Conservation (phyloP, 2,113 vertebrate genomes). For the Halcyon malimbica region DNA sequence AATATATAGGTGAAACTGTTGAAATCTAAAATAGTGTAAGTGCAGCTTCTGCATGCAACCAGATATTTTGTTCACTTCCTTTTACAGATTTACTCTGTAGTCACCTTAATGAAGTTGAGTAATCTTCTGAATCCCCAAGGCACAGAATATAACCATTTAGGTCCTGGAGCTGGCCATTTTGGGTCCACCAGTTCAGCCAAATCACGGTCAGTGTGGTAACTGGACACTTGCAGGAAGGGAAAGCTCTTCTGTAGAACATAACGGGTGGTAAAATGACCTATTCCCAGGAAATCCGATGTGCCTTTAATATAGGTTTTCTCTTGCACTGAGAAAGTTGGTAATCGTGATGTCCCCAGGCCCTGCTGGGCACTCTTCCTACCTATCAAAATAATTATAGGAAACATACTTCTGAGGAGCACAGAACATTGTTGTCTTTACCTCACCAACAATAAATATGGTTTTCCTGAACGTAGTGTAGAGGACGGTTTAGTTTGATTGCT, state of each 20-base stretch:
- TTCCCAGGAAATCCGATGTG: slow-evolving; percentile 90
- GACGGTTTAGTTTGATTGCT: neutral
- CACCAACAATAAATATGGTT: neutral
- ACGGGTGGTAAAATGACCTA: slow-evolving; percentile 90
- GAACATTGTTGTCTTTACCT: neutral
- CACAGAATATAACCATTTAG: slow-evolving; percentile 87
- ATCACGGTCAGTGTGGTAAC: slow-evolving; percentile 86
- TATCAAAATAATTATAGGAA: slow-evolving; percentile 28
- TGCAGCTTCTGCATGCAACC: neutral
- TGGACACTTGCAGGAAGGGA: slow-evolving; percentile 73
- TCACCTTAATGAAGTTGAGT: slow-evolving; percentile 93
- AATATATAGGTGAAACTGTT: neutral
- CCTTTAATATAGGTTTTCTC: slow-evolving; percentile 93
- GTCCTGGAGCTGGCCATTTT: slow-evolving; percentile 86
- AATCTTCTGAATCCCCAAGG: slow-evolving; percentile 92
- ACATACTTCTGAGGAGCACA: neutral
- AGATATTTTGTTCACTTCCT: neutral
- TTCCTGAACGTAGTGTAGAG: neutral
- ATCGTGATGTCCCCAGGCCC: slow-evolving; percentile 82
- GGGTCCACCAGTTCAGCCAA: slow-evolving; percentile 90
- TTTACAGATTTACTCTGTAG: neutral
- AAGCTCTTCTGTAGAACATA: slow-evolving; percentile 86
- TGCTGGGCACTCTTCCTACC: slow-evolving; percentile 89
- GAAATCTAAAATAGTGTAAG: neutral
- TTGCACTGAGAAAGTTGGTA: slow-evolving; percentile 87